Evolutionary conservation across 2,113 vertebrate genomes (phyloP).

Genomic region (Varanus komodoensis): DNA sequence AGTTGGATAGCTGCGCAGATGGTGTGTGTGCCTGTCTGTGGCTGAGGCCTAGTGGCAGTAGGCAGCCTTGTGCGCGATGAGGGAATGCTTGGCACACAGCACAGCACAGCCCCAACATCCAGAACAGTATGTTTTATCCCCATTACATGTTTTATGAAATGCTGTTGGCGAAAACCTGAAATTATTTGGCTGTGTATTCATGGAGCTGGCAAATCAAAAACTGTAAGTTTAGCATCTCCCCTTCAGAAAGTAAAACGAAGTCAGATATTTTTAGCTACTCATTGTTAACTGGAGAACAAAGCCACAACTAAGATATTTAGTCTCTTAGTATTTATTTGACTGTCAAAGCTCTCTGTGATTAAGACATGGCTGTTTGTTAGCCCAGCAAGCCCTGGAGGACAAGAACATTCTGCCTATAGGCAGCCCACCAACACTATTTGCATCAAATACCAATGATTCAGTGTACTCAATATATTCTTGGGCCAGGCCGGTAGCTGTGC

Average conservation of each 20-base stretch:
- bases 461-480: not conserved
- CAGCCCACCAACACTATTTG: conserved; percentile 31
- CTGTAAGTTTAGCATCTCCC: conserved; percentile 60
- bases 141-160: conserved; percentile 64
- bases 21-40: not conserved
- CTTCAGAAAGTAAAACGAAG: conserved; percentile 74
- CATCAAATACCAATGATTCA: conserved; percentile 36
- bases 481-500: not conserved
- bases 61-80: not conserved
- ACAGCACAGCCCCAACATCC: fast-evolving
- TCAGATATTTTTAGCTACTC: conserved; percentile 77
- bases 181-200: conserved; percentile 68
- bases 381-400: conserved; percentile 49
- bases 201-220: conserved; percentile 62
- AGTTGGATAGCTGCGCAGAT: not conserved
- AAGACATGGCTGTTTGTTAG: conserved; percentile 64
- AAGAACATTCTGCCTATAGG: conserved; percentile 61
- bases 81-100: not conserved
- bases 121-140: conserved; percentile 48
- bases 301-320: conserved; percentile 75
- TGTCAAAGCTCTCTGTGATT: conserved; percentile 70
- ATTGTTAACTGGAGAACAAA: conserved; percentile 77
- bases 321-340: conserved; percentile 63
- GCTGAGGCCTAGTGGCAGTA: not conserved
- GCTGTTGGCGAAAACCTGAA: conserved; percentile 63